These are phyloP conservation scores for Pollenia amentaria DNA, from an alignment of 2,888 invertebrate genomes.

Conservation along the genomic window DNA sequence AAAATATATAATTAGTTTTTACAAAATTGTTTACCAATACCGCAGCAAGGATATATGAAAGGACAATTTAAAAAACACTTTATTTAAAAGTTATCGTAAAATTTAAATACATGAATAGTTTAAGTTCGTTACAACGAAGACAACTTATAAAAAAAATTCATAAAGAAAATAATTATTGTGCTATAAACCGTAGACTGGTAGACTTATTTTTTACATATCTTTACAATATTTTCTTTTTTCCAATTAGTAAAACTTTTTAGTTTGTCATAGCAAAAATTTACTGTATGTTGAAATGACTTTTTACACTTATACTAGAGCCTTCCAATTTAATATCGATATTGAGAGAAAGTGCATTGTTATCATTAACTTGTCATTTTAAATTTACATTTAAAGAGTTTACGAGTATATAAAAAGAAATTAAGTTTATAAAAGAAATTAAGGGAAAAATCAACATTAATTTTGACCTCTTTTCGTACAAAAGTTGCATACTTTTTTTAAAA, in stretches of 20 bases:
- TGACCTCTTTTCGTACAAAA: constrained; percentile 49
- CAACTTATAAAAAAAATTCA: background rate
- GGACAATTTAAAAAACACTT: background rate
- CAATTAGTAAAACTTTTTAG: no score
- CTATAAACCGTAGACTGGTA: no score
- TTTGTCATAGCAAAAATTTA: background rate
- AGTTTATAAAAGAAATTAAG: constrained; percentile 38
- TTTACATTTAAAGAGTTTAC: constrained; percentile 40
- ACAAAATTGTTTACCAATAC: background rate
- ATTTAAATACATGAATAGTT: background rate
- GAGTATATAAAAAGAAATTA: background rate
- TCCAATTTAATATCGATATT: constrained; percentile 23
- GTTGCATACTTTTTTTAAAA: constrained; percentile 23
- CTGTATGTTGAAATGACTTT: background rate
- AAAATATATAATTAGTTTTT: background rate
- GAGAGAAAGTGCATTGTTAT: constrained; percentile 31
- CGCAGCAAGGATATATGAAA: background rate
- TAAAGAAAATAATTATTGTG: no score
- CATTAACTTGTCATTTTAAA: constrained; percentile 51
- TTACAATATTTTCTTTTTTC: no score
- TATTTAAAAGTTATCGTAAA: constrained; percentile 23
- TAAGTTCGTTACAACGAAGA: background rate
- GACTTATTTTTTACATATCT: no score
- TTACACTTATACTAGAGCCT: background rate
- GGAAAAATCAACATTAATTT: constrained; percentile 54